Conservation (phyloP, 2,888 invertebrate genomes). For the Eudemis profundana region DNA sequence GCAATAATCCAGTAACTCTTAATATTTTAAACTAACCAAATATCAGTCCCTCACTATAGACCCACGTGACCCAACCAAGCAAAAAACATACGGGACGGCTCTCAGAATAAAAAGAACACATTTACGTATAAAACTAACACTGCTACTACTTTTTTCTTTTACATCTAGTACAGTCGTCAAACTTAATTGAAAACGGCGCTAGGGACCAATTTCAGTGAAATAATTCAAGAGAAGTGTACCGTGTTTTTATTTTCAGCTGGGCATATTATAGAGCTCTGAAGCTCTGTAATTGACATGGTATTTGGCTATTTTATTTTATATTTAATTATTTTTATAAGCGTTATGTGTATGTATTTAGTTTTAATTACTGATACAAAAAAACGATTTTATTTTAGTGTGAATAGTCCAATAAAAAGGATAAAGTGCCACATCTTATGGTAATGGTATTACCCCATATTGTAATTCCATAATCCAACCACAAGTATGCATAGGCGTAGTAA, state of each 20-base stretch:
- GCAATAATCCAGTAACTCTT: no score
- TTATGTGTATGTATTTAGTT: no score
- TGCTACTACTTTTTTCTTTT: background rate
- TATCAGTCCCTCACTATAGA: background rate
- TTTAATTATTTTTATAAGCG: no score
- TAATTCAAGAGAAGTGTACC: conserved; percentile 29
- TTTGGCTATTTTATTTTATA: background rate
- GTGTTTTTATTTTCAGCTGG: conserved; percentile 8
- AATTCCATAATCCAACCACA: no score
- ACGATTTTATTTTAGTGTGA: no score
- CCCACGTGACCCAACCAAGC: conserved; percentile 1
- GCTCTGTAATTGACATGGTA: background rate
- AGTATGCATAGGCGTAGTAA: no score
- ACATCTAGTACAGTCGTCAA: conserved; percentile 14
- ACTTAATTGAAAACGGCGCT: conserved; percentile 35
- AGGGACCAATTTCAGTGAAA: conserved; percentile 30
- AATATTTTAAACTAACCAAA: background rate
- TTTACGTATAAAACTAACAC: background rate
- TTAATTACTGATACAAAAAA: no score
- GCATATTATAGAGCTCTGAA: background rate
- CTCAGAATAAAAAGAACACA: conserved; percentile 1
- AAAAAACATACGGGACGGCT: background rate
- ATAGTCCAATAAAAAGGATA: no score
- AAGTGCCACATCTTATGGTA: no score
- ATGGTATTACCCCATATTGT: no score